Conservation (phyloP, 2,888 invertebrate species). For the Andrena camellia region DNA sequence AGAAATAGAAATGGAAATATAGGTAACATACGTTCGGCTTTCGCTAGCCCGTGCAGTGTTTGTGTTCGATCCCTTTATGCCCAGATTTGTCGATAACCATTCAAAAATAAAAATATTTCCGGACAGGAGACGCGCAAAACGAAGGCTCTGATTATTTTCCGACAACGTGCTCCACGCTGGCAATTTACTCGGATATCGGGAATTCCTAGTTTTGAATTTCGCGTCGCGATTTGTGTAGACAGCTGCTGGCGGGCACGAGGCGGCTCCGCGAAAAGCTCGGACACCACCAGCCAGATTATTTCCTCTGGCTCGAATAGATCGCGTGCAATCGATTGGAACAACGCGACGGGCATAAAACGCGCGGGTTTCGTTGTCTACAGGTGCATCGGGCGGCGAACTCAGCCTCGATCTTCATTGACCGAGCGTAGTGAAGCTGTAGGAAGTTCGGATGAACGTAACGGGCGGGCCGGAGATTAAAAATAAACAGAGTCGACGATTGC, state of each 20-base stretch:
- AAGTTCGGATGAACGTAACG: conserved; percentile 33
- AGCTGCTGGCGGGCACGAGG: neutral
- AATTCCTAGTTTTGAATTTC: neutral
- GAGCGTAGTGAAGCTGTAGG: conserved; percentile 43
- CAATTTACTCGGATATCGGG: no score
- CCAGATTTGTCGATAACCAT: neutral
- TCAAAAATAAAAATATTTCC: neutral
- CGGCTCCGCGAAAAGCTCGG: neutral
- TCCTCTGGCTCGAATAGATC: neutral
- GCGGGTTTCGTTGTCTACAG: neutral
- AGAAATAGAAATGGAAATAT: no score
- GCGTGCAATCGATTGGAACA: neutral
- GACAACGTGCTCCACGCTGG: no score
- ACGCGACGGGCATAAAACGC: neutral
- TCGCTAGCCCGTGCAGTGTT: no score
- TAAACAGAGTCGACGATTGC: conserved; percentile 25
- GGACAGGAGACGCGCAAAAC: no score
- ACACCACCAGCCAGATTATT: conserved; percentile 1
- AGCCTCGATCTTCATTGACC: neutral
- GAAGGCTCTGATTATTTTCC: no score
- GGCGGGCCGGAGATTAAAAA: conserved; percentile 13
- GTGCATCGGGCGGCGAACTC: neutral
- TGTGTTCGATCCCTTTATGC: neutral
- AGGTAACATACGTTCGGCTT: no score
- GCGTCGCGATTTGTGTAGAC: neutral